phyloP scores from a whole-genome alignment of 2,888 invertebrate genomes.

The Sinopyrophorus schimmeli region DNA sequence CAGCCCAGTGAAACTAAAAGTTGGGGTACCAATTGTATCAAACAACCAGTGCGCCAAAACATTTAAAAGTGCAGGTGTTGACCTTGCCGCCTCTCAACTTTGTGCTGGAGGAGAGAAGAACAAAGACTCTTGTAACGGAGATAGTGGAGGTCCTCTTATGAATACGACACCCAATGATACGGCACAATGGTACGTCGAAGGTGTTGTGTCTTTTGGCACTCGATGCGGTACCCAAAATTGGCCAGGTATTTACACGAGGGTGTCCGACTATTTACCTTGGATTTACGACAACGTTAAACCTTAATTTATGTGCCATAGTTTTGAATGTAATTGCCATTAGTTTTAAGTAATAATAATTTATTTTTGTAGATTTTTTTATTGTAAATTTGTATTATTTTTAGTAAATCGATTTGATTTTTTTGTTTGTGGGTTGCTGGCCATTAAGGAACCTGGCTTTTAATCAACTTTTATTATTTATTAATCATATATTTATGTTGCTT shows the following conservation, averaged over 20 bases:
- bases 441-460: too few species aligned
- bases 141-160: conserved; percentile 67
- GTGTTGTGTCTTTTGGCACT: conserved; percentile 62
- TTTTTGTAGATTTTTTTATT: background rate
- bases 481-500: too few species aligned
- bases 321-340: background rate
- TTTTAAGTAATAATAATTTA: background rate
- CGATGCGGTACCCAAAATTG: conserved; percentile 57
- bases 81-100: conserved; percentile 58
- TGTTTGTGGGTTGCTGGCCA: too few species aligned
- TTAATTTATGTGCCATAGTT: conserved; percentile 1
- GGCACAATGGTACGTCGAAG: conserved; percentile 54
- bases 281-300: conserved; percentile 51
- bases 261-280: conserved; percentile 63
- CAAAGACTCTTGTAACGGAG: conserved; percentile 67
- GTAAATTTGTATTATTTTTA: too few species aligned
- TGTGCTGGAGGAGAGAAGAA: conserved; percentile 70
- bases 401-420: too few species aligned
- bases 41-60: conserved; percentile 58
- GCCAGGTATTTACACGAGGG: conserved; percentile 69
- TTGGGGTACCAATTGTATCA: conserved; percentile 58
- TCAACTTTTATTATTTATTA: too few species aligned
- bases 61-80: conserved; percentile 56
- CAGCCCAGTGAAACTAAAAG: conserved; percentile 36
- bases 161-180: conserved; percentile 53